These are phyloP conservation scores for Podargus strigoides DNA, from an alignment of 2,797 vertebrate species.

Conservation along the genomic window DNA sequence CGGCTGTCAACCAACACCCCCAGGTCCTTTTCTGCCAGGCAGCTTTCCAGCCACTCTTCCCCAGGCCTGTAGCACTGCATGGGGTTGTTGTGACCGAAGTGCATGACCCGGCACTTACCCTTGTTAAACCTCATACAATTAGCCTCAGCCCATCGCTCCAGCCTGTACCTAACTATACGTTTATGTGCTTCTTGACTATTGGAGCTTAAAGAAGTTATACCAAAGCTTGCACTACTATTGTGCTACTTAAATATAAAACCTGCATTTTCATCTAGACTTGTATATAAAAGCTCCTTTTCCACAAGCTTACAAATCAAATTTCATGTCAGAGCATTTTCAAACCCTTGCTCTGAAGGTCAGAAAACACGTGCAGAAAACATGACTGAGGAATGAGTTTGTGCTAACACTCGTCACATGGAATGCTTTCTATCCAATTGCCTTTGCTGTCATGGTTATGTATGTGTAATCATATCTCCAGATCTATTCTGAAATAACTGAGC, in stretches of 20 bases:
- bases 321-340: background rate
- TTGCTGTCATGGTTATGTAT: background rate
- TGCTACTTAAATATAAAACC: background rate
- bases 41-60: too few relatives aligned
- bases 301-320: background rate
- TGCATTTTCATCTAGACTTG: background rate
- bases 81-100: too few relatives aligned
- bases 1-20: too few relatives aligned
- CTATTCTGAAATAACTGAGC: background rate
- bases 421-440: background rate
- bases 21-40: too few relatives aligned
- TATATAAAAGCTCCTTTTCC: background rate
- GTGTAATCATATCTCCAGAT: background rate
- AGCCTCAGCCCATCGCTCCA: too few relatives aligned
- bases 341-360: background rate
- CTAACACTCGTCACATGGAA: background rate
- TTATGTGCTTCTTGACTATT: background rate
- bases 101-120: too few relatives aligned
- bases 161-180: background rate
- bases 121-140: too few relatives aligned
- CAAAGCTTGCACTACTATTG: background rate
- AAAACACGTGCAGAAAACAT: background rate
- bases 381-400: background rate
- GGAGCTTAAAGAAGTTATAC: background rate
- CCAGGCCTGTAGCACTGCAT: too few relatives aligned